phyloP scores from a whole-genome alignment of 1,140 invertebrate species.

The Drosophila takahashii region DNA sequence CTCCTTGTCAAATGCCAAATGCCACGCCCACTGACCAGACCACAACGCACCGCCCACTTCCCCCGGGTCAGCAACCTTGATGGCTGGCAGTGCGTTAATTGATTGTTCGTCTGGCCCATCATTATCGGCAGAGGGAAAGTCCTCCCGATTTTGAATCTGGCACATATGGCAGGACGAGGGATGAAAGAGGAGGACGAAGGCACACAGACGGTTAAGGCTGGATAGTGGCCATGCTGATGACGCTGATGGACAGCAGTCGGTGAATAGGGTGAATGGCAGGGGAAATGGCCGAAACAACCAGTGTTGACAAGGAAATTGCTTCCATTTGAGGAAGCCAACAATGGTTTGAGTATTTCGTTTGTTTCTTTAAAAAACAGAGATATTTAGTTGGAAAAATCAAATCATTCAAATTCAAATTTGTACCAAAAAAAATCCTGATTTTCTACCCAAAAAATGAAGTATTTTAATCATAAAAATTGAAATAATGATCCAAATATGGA shows the following conservation, averaged over 20 bases:
- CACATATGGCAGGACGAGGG: constrained; percentile 8
- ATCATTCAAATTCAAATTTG: too few species aligned
- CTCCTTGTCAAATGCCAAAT: constrained; percentile 20
- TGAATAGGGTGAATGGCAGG: neutral
- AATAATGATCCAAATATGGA: too few species aligned
- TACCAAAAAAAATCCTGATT: too few species aligned
- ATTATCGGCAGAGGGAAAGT: constrained; percentile 41
- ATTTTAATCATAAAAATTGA: too few species aligned
- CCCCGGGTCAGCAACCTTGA: constrained; percentile 40
- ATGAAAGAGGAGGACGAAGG: neutral
- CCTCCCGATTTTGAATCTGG: constrained; percentile 3
- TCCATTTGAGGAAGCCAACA: neutral
- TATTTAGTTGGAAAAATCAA: too few species aligned
- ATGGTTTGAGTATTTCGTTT: neutral
- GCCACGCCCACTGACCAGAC: constrained; percentile 3
- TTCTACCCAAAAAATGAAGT: too few species aligned
- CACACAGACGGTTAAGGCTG: constrained; percentile 12
- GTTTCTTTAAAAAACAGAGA: neutral
- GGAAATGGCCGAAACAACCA: constrained; percentile 13
- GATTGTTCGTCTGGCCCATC: constrained; percentile 64
- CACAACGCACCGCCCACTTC: neutral
- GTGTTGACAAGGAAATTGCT: constrained; percentile 17
- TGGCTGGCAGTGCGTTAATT: constrained; percentile 59
- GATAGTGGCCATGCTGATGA: constrained; percentile 17
- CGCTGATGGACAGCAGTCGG: constrained; percentile 32